Evolutionary conservation across 2,888 invertebrate species (phyloP), one percentile per base, ranked within the genome.

Genomic region (Harmothoe impar): DNA sequence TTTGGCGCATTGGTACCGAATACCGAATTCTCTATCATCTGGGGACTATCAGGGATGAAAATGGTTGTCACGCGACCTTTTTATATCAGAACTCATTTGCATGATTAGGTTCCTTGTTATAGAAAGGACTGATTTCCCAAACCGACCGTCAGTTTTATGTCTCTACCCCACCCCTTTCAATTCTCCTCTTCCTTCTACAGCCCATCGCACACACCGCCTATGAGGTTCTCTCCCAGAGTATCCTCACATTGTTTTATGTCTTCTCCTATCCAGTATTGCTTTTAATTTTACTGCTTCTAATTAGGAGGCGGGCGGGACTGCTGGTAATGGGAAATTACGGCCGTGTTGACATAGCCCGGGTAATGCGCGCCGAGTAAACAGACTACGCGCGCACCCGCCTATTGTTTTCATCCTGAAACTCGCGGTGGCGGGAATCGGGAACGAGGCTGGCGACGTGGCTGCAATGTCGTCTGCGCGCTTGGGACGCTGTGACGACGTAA

Each of bases 291-390:
- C 54, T 52, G 86, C 52, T 54, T 86, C 86, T 56, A 86, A 86
- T 86, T 86, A 86, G 56, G 56, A 17, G 29, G 86, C 86, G 25
- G 81, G 23, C 86, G 52, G 54, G 52, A 3, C 1, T 25, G 29
- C 52, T 52, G 54, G 86, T 86, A 86, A 86, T 86, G 56, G 86
- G 86, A 86, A 86, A 86, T 86, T 86, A 86, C 86, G 29, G 29
- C 31, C 5, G 20, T 86, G 86, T 86, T 86, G 52, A 86, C 86
- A 29, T 35, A 43, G 81, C 35, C 81, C 81, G 33, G 43, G 81
- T 81, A 81, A 81, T 81, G 81, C 81, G 81, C 81, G 81, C 81
- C 43, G 81, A 33, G 43, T 25, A 33, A 81, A 81, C 81, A 81
- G 43, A 12, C 23, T 33, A 0, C 81, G 33, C 81, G 35, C 81